Evolutionary conservation across 2,113 vertebrate species (phyloP), one percentile per base, ranked within the genome.

Genomic region (Chamaetylas fuelleborni): DNA sequence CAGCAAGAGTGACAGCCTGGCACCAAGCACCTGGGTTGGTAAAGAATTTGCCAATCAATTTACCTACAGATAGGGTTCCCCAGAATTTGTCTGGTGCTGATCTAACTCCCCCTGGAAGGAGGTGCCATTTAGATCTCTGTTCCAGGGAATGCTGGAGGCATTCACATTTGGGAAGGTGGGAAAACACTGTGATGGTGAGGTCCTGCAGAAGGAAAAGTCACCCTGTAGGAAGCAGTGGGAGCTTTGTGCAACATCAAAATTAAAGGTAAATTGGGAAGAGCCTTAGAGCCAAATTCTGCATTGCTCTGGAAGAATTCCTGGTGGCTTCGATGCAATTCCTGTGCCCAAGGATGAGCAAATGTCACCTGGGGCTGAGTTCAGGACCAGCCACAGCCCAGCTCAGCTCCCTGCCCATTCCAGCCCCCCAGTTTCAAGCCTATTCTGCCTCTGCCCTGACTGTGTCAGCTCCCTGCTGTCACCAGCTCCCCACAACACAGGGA

Each of bases 21-120:
- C 26, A 42, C 20, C 3, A 1, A 24, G 58, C 50, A 53, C 9
- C 42, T 2, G 6, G 5, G 11, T 0, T n/a, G 77, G 25, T 1
- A 22, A 48, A 25, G 42, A 25, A 57, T 77, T 60, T 51, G 31
- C 83, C 2, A 5, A 34, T 3, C 25, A 31, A 36, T 58, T 76
- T 29, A 36, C 6, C 40, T 12, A 24, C 40, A 69, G 29, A 66
- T 0, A 24, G 24, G 1, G 45, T 3, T 77, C 14, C 66, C 67
- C 7, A 1, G 42, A 76, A 50, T 1, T 36, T 29, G 42, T 28
- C 58, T 0, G 2, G 36, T 38, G 43, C 57, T 14, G n/a, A 2
- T 19, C 4, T 3, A 12, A 43, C 26, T n/a, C 9, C 13, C 33
- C 20, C 42, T 58, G 28, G 34, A 40, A 14, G 7, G 8, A 62